phyloP scores from a whole-genome alignment of 2,113 vertebrate species.

The Ceyx melanurus region DNA sequence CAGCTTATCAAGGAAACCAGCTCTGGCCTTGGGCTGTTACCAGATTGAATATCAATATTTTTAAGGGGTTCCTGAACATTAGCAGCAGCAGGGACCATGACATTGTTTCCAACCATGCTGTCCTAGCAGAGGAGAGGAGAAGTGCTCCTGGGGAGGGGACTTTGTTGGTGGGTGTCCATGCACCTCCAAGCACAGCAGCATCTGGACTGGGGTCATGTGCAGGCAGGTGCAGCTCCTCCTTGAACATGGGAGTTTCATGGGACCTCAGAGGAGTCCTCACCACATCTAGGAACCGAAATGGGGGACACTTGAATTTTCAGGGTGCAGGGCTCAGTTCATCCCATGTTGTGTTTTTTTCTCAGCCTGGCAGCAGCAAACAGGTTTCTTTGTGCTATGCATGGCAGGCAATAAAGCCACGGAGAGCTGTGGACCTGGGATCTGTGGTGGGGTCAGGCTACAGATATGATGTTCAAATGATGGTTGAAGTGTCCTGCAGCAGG shows the following conservation, averaged over 20 bases:
- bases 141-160: rapidly evolving
- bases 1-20: constrained; percentile 40
- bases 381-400: not conserved
- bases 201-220: rapidly evolving
- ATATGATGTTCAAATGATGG: not conserved
- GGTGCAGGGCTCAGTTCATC: not conserved
- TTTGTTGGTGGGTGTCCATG: not conserved
- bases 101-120: not conserved
- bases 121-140: not conserved
- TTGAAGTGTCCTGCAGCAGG: not conserved
- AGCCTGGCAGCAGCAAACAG: not conserved
- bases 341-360: not conserved
- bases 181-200: not conserved
- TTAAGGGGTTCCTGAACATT: not conserved
- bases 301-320: not conserved
- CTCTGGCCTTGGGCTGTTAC: constrained; percentile 9
- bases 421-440: not conserved
- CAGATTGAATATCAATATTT: not conserved
- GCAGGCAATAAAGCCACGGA: rapidly evolving
- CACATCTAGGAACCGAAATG: not conserved
- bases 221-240: not conserved
- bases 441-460: not conserved
- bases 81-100: not conserved
- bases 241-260: not conserved
- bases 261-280: not conserved